These are phyloP conservation scores for Carassius auratus DNA, from an alignment of 2,113 vertebrate species.

Conservation along the genomic window DNA sequence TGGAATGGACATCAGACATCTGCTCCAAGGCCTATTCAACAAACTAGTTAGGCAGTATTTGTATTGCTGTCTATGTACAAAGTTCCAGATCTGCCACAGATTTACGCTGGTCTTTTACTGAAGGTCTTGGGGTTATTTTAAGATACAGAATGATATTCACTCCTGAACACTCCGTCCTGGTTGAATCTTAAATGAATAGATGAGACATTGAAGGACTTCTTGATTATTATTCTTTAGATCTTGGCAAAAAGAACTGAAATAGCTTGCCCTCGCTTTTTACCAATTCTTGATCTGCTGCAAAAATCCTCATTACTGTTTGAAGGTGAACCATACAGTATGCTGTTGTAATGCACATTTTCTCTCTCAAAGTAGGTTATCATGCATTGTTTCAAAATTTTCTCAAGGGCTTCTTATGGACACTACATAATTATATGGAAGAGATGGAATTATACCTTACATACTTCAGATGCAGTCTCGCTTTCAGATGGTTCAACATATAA, in stretches of 20 bases:
- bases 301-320: slow-evolving; percentile 18
- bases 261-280: not conserved
- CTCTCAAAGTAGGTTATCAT: not conserved
- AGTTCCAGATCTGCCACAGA: not conserved
- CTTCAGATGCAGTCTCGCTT: slow-evolving; percentile 18
- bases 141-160: not conserved
- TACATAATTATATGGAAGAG: slow-evolving; percentile 2
- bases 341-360: not conserved
- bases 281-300: not conserved
- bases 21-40: not conserved
- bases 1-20: not conserved
- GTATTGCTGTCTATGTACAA: not conserved
- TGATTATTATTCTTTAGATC: slow-evolving; percentile 6
- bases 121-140: not conserved
- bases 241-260: not conserved
- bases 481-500: slow-evolving; percentile 34
- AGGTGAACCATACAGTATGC: slow-evolving; percentile 1
- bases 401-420: not conserved
- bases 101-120: not conserved
- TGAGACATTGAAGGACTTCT: slow-evolving; percentile 1
- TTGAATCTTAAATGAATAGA: not conserved
- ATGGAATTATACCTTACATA: slow-evolving; percentile 26
- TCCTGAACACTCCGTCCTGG: not conserved
- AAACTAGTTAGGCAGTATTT: not conserved
- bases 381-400: not conserved